Evolutionary conservation across 2,797 vertebrate species (phyloP).

Genomic region (Argya squamiceps): DNA sequence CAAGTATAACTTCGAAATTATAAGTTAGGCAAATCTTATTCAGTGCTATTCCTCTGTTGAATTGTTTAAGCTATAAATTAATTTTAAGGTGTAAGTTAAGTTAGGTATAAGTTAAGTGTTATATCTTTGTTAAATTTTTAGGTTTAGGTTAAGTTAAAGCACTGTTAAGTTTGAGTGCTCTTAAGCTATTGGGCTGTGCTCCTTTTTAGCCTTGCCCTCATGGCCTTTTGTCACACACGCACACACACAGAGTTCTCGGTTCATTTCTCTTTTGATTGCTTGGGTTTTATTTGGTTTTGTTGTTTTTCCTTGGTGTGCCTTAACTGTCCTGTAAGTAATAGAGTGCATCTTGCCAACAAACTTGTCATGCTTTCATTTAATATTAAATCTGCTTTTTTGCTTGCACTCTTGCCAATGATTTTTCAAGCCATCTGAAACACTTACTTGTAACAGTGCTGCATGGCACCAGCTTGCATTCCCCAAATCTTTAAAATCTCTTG

Average conservation of each 20-base stretch:
- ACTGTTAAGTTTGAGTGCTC: background rate
- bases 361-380: background rate
- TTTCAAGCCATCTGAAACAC: accelerated
- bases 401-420: background rate
- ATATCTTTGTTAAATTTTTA: background rate
- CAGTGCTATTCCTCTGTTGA: too few species aligned
- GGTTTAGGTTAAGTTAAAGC: background rate
- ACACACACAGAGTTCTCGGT: background rate
- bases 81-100: background rate
- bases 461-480: background rate
- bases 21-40: too few species aligned
- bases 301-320: background rate
- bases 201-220: background rate
- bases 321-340: background rate
- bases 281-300: background rate
- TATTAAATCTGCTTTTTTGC: background rate
- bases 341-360: background rate
- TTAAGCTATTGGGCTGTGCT: background rate
- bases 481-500: background rate
- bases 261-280: background rate
- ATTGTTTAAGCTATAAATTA: background rate
- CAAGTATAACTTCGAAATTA: too few species aligned
- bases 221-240: background rate
- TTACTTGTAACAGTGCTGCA: background rate
- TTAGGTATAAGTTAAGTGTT: too few species aligned